Evolutionary conservation across 2,113 vertebrate species (phyloP), one percentile per base, ranked within the genome.

Genomic region (Chitala chitala): DNA sequence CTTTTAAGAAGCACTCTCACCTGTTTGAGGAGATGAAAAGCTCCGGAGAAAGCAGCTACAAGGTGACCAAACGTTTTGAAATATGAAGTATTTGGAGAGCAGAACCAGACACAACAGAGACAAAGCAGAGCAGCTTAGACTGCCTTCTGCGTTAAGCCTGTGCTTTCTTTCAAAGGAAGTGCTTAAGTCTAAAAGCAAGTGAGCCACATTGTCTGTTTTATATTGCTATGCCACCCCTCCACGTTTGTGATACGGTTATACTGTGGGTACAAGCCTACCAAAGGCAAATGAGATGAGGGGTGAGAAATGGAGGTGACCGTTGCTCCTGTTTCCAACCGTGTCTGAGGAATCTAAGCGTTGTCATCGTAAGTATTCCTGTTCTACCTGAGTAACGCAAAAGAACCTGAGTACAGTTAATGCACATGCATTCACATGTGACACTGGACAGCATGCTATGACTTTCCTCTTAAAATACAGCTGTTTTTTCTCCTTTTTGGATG

Each of bases 1-100:
- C 94, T 90, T 98, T 98, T 94, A 97, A 93, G 93, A 98, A 96
- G 89, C 95, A 96, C 91, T 91, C 94, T 88, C 94, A 95, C 84
- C 87, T 94, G 88, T 96, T 95, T 88, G 97, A 98, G 82, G 95
- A 95, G 83, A 87, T 92, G 86, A 98, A 98, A 95, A 93, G 88
- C 84, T 90, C 95, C 87, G 91, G 92, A 86, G 97, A 98, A 82
- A 85, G 93, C 89, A 91, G 92, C 91, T 94, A 94, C 89, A 99
- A 99, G 97, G 97, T 99, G 94, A 99, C 95, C 90, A 89, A 92
- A 92, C 76, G 86, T 87, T 90, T 90, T 89, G 93, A 88, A 89
- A 87, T 89, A 88, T 91, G 86, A 90, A 78, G 81, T 88, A 78
- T 89, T 82, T 86, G 82, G 83, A 75, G 50, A 48, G 51, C 48